Evolutionary conservation across 2,797 vertebrate genomes (phyloP).

Genomic region (Trematomus bernacchii): DNA sequence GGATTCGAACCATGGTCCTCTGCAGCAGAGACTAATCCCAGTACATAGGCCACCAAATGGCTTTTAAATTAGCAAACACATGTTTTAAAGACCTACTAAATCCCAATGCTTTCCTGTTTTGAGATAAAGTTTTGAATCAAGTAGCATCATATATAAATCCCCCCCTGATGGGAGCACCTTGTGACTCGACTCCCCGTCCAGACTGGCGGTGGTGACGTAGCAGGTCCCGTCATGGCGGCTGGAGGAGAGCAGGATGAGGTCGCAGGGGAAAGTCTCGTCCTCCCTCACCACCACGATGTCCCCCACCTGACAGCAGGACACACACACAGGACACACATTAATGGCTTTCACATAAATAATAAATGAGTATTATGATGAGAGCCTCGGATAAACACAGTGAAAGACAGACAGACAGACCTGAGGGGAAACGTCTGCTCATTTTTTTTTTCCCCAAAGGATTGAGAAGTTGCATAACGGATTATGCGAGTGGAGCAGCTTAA

Average conservation of each 20-base stretch:
- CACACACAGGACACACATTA: constrained; percentile 13
- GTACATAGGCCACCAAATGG: not conserved
- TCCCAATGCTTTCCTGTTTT: not conserved
- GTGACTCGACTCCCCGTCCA: constrained; percentile 98
- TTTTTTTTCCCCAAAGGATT: constrained; percentile 62
- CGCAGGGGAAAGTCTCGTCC: constrained; percentile 97
- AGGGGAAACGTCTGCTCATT: constrained; percentile 49
- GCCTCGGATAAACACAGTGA: constrained; percentile 29
- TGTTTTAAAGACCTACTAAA: not conserved
- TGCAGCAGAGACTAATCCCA: no score
- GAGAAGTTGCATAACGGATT: constrained; percentile 83
- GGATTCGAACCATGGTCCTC: no score
- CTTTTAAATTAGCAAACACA: not conserved
- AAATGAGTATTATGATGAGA: constrained; percentile 15
- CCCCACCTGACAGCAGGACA: constrained; percentile 88
- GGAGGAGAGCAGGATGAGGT: constrained; percentile 96
- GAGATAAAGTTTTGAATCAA: not conserved
- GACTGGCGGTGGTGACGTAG: constrained; percentile 97
- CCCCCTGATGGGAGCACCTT: constrained; percentile 84
- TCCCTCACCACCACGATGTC: constrained; percentile 97
- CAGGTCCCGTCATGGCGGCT: constrained; percentile 94
- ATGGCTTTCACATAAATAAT: constrained; percentile 47
- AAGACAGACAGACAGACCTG: constrained; percentile 51
- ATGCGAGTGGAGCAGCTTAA: constrained; percentile 80
- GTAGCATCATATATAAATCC: not conserved